These are phyloP conservation scores for Adineta ricciae DNA, from an alignment of 2,888 invertebrate genomes.

Conservation along the genomic window DNA sequence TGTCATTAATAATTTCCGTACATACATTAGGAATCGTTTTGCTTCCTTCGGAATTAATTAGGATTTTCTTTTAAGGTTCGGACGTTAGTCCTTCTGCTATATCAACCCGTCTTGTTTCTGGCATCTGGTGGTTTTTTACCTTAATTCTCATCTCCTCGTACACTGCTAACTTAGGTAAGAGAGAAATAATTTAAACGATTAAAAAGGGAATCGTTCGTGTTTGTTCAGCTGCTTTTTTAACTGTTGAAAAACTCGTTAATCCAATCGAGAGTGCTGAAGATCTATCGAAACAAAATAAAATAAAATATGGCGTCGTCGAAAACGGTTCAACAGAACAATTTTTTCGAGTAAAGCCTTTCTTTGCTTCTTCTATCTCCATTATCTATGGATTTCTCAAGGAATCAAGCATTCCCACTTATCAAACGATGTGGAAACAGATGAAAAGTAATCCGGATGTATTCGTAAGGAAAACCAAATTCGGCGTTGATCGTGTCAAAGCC, in stretches of 20 bases:
- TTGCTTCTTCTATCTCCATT: neutral
- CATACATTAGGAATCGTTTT: too few species aligned
- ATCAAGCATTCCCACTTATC: constrained; percentile 66
- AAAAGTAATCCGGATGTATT: constrained; percentile 68
- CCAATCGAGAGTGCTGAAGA: constrained; percentile 92
- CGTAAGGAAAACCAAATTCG: constrained; percentile 79
- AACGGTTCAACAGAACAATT: constrained; percentile 94
- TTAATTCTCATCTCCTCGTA: constrained; percentile 94
- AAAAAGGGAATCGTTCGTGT: too few species aligned
- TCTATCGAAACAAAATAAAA: constrained; percentile 79
- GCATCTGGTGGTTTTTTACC: constrained; percentile 98
- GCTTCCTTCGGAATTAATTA: too few species aligned
- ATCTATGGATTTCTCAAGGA: constrained; percentile 54
- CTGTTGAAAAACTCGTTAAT: constrained; percentile 86
- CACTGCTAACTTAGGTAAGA: constrained; percentile 69
- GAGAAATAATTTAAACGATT: too few species aligned
- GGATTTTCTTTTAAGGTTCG: constrained; percentile 39
- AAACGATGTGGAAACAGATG: constrained; percentile 73
- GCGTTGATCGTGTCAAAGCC: constrained; percentile 70
- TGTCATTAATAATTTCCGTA: too few species aligned
- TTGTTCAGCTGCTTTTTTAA: constrained; percentile 92
- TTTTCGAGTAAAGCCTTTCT: constrained; percentile 57
- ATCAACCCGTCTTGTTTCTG: constrained; percentile 80
- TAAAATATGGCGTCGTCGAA: constrained; percentile 81
- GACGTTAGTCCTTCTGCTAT: constrained; percentile 61